phyloP scores from a whole-genome alignment of 2,797 vertebrate genomes.

The Enteromius paludinosus region DNA sequence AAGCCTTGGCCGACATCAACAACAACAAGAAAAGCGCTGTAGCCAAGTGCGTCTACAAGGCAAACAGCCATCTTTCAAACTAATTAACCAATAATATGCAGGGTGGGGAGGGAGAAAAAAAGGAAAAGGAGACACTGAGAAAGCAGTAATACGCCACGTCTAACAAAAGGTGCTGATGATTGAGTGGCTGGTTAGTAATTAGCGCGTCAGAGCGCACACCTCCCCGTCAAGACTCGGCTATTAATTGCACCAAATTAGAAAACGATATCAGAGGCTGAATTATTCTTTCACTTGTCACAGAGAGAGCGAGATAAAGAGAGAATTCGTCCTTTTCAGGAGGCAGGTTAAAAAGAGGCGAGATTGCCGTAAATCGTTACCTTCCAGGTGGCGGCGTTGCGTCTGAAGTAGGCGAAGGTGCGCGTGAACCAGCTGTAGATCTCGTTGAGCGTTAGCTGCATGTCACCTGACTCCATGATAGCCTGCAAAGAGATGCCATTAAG shows the following conservation, averaged over 20 bases:
- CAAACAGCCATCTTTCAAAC: constrained; percentile 98
- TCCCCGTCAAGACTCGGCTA: constrained; percentile 91
- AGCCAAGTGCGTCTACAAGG: constrained; percentile 87
- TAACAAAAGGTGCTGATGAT: constrained; percentile 99
- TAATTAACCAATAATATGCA: constrained; percentile 99
- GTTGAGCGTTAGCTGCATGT: constrained; percentile 99
- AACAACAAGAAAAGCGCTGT: constrained; percentile 69
- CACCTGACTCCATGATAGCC: constrained; percentile 98
- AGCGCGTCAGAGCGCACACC: constrained; percentile 93
- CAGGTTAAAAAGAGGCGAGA: constrained; percentile 87
- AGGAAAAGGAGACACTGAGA: constrained; percentile 77
- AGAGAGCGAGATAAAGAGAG: constrained; percentile 48
- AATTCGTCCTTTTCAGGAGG: constrained; percentile 88
- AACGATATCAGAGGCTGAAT: constrained; percentile 97
- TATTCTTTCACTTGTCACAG: constrained; percentile 97
- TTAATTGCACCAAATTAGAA: constrained; percentile 99
- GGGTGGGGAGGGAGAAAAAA: constrained; percentile 78
- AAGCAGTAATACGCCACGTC: constrained; percentile 89
- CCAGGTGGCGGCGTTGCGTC: constrained; percentile 99
- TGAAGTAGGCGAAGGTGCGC: constrained; percentile 98
- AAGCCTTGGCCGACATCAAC: constrained; percentile 83
- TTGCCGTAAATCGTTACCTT: constrained; percentile 86
- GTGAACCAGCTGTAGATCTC: constrained; percentile 99
- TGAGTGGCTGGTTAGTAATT: constrained; percentile 99
- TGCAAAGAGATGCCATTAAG: constrained; percentile 96